Conservation (phyloP, 2,797 vertebrate genomes). For the Fistularia commersonii region DNA sequence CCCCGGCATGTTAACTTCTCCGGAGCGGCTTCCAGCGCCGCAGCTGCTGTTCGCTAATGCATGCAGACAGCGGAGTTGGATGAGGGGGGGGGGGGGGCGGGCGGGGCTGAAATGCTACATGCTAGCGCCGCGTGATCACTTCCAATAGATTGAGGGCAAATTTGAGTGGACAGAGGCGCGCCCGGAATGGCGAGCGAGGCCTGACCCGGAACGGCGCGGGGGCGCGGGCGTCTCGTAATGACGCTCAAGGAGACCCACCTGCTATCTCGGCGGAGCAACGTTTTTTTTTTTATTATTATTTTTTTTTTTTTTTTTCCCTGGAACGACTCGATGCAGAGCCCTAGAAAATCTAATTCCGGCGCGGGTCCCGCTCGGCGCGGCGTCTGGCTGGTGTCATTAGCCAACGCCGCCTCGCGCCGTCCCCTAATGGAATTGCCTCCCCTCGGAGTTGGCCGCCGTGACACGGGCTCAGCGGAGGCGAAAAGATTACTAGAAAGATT, state of each 20-base stretch:
- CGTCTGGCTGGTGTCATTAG: constrained; percentile 54
- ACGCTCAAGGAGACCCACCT: constrained; percentile 37
- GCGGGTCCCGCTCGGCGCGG: constrained; percentile 12
- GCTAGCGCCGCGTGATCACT: neutral
- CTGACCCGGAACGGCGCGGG: constrained; percentile 15
- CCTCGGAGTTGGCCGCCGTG: constrained; percentile 54
- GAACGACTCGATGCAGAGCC: constrained; percentile 39
- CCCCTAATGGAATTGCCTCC: constrained; percentile 66
- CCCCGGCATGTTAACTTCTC: constrained; percentile 25
- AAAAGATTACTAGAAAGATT: constrained; percentile 63
- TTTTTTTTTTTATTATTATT: no score
- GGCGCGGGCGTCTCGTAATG: constrained; percentile 6
- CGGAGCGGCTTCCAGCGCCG: constrained; percentile 25
- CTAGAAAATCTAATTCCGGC: constrained; percentile 49
- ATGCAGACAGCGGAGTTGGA: constrained; percentile 5
- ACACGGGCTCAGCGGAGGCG: constrained; percentile 50
- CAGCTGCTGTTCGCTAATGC: constrained; percentile 33
- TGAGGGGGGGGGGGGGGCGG: constrained; percentile 13
- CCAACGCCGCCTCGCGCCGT: constrained; percentile 61
- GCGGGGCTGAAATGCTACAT: constrained; percentile 6
- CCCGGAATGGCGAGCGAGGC: constrained; percentile 23
- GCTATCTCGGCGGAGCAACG: constrained; percentile 25
- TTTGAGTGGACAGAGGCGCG: constrained; percentile 24
- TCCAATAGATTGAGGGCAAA: constrained; percentile 18
- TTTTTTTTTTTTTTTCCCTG: no score